Base-by-base conservation (phyloP, 2,113 vertebrate genomes). In the Semnopithecus entellus region DNA sequence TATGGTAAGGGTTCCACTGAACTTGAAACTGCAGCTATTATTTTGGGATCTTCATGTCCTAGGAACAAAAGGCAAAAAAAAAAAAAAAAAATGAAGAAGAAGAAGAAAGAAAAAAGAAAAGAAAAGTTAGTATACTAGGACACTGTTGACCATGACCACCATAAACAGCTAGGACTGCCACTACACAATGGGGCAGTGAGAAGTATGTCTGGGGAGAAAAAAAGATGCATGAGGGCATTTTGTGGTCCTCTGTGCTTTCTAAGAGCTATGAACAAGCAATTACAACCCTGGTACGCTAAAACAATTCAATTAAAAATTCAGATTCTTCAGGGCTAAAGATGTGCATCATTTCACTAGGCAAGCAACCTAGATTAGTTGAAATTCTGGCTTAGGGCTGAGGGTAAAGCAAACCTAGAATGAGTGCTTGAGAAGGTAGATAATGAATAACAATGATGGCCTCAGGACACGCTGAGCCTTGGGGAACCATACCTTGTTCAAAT, bases 271-370 rank as follows among this genome's bases (percentile, higher is more conserved):
- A 87, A 40, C n/a, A 96, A 94, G 73, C 14, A 72, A 45, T 45
- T 52, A 13, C 40, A 92, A 59, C 30, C 2, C 23, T 2, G 22
- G 22, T 13, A 27, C 18, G 61, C 38, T 76, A 61, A 95, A 96
- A 79, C 10, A 22, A 75, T 84, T 92, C 79, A 83, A n/a, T 72
- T 55, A 90, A 96, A 95, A 30, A n/a, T 38, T 75, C 59, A 90
- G 40, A 20, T 23, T 30, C 35, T 81, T 88, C 61, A 70, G 27
- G 35, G 16, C 13, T 83, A 18, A 85, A 83, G 2, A 12, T 87
- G 5, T 86, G 7, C 20, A 18, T 85, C 38, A 66, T 70, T 90
- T 96, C 12, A 48, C 7, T 40, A 84, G 52, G 32, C 30, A 80
- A 59, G n/a, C 66, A 73, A 85, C 2, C 8, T 83, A 90, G 22